These are phyloP conservation scores for Gobionotothen gibberifrons DNA, from an alignment of 2,797 vertebrate genomes.

Conservation along the genomic window DNA sequence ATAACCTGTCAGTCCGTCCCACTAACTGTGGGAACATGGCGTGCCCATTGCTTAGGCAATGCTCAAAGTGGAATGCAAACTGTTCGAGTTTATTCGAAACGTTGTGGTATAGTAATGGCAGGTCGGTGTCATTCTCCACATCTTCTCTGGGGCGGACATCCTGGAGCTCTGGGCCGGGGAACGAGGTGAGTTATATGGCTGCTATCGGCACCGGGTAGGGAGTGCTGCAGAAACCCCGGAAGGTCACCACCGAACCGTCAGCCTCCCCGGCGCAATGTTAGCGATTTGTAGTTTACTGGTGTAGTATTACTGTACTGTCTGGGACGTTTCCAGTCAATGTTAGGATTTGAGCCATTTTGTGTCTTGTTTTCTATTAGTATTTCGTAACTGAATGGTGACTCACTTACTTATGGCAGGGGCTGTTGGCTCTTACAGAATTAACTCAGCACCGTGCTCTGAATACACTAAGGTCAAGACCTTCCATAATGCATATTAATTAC, in stretches of 20 bases:
- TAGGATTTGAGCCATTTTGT: fast-evolving
- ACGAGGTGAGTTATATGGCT: slow-evolving; percentile 55
- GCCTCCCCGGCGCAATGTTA: background rate
- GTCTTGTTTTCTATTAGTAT: background rate
- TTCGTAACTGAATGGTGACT: background rate
- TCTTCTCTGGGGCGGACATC: slow-evolving; percentile 16
- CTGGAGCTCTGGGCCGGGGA: slow-evolving; percentile 11
- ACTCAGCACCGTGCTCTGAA: background rate
- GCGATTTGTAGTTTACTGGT: fast-evolving
- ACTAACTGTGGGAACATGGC: slow-evolving; percentile 76
- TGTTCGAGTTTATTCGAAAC: slow-evolving; percentile 43
- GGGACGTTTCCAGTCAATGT: background rate
- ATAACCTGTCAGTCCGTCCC: slow-evolving; percentile 7
- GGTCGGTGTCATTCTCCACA: slow-evolving; percentile 21
- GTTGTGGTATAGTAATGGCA: slow-evolving; percentile 26
- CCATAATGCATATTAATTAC: background rate
- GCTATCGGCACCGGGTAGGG: background rate
- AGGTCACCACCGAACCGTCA: slow-evolving; percentile 66
- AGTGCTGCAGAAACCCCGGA: slow-evolving; percentile 53
- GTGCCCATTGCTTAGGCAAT: slow-evolving; percentile 75
- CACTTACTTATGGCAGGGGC: slow-evolving; percentile 29
- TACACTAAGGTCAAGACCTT: slow-evolving; percentile 57
- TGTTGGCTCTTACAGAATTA: background rate
- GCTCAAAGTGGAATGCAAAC: slow-evolving; percentile 47
- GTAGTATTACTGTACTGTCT: too few relatives aligned